Evolutionary conservation across 2,888 invertebrate species (phyloP).

Genomic region (Leucophenga montana): DNA sequence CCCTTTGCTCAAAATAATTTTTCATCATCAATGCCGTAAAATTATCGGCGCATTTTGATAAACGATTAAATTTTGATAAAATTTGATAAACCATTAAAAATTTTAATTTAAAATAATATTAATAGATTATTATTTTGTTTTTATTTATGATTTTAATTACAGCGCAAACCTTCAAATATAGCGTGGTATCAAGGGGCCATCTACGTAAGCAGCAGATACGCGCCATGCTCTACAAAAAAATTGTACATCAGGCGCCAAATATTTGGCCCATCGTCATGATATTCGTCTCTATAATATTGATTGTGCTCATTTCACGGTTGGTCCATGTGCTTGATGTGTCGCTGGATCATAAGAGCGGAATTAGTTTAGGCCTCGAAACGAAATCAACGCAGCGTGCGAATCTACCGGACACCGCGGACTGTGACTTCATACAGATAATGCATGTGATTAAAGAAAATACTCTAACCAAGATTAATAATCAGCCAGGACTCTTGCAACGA

Average conservation of each 20-base stretch:
- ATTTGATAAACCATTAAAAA: not conserved
- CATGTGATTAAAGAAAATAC: conserved; percentile 18
- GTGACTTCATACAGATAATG: conserved; percentile 51
- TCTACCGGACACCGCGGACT: conserved; percentile 48
- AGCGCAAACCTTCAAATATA: conserved; percentile 57
- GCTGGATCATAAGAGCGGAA: conserved; percentile 35
- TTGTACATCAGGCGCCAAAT: conserved; percentile 59
- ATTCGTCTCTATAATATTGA: conserved; percentile 75
- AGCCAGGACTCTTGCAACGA: conserved; percentile 38
- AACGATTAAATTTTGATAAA: no score
- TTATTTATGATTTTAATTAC: no score
- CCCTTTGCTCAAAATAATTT: no score
- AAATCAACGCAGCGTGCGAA: not conserved
- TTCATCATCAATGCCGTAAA: no score
- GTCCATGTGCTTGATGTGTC: conserved; percentile 45
- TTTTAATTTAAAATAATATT: not conserved
- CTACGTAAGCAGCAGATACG: conserved; percentile 52
- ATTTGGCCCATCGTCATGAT: conserved; percentile 60
- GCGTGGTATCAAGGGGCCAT: conserved; percentile 45
- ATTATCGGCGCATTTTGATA: no score
- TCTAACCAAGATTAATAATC: conserved; percentile 24
- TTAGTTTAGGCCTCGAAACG: conserved; percentile 48
- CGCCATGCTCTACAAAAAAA: conserved; percentile 62
- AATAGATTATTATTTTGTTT: conserved; percentile 20
- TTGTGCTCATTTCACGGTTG: conserved; percentile 50